Evolutionary conservation across 2,888 invertebrate species (phyloP).

Genomic region (Xylota sylvarum): DNA sequence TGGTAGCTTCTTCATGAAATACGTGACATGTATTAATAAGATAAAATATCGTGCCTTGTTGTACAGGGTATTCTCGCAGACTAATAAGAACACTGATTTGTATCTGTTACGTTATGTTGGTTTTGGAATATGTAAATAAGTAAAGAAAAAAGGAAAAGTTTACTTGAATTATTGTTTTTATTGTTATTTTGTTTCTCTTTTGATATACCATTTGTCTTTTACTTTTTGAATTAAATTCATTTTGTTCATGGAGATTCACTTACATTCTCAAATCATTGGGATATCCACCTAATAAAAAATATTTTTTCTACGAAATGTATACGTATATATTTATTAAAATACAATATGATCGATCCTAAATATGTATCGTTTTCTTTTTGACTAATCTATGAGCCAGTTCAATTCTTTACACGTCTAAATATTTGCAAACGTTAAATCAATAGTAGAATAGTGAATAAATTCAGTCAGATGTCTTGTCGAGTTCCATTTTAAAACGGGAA

Average conservation of each 20-base stretch:
- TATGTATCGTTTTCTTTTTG: constrained; percentile 41
- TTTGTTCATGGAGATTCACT: constrained; percentile 15
- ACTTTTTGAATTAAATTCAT: constrained; percentile 18
- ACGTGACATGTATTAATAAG: too few species aligned
- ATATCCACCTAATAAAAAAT: constrained; percentile 38
- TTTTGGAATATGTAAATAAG: not conserved
- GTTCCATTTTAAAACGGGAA: constrained; percentile 12
- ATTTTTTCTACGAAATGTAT: constrained; percentile 41
- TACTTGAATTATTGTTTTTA: not conserved
- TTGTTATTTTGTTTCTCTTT: constrained; percentile 7
- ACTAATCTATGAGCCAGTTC: constrained; percentile 52
- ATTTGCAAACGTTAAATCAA: constrained; percentile 29
- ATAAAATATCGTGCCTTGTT: too few species aligned
- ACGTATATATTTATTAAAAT: constrained; percentile 39
- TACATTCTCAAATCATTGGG: constrained; percentile 16
- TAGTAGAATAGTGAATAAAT: constrained; percentile 46
- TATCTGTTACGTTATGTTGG: not conserved
- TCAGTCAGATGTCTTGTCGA: constrained; percentile 59
- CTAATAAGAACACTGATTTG: too few species aligned
- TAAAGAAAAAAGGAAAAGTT: not conserved
- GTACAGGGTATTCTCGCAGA: too few species aligned
- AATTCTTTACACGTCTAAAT: constrained; percentile 29
- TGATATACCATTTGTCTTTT: constrained; percentile 34
- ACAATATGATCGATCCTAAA: constrained; percentile 52
- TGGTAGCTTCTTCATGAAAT: too few species aligned